These are phyloP conservation scores for Peromyscus eremicus DNA, from an alignment of 2,797 vertebrate genomes.

Conservation along the genomic window DNA sequence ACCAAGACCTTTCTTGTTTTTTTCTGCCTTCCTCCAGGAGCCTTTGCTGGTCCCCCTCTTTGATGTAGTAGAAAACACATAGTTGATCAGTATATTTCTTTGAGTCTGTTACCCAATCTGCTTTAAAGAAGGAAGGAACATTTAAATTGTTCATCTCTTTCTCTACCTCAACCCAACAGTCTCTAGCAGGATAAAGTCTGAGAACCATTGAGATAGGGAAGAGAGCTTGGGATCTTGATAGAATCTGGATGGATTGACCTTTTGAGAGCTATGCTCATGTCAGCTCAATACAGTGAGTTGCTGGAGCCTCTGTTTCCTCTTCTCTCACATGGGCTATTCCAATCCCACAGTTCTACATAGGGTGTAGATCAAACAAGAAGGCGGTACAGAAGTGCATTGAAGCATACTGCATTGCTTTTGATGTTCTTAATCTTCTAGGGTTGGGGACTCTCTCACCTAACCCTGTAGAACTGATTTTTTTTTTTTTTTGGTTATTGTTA, in stretches of 20 bases:
- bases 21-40: neutral
- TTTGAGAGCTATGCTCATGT: neutral
- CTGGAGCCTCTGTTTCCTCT: neutral
- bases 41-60: neutral
- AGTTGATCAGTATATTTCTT: neutral
- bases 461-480: neutral
- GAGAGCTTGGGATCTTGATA: neutral
- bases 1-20: neutral
- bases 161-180: rapidly evolving
- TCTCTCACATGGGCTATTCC: neutral
- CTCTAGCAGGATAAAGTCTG: neutral
- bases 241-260: neutral
- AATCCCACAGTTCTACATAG: neutral
- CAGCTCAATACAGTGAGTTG: neutral
- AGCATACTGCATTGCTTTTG: neutral
- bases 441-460: neutral
- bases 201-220: neutral
- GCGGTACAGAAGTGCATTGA: neutral
- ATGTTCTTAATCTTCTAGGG: neutral
- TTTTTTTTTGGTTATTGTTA: neutral
- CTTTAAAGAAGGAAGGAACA: neutral
- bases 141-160: neutral
- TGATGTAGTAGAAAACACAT: neutral
- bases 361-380: neutral
- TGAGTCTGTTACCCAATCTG: neutral